Conservation (phyloP, 1,140 invertebrate genomes). For the Philopotamus ludificatus region DNA sequence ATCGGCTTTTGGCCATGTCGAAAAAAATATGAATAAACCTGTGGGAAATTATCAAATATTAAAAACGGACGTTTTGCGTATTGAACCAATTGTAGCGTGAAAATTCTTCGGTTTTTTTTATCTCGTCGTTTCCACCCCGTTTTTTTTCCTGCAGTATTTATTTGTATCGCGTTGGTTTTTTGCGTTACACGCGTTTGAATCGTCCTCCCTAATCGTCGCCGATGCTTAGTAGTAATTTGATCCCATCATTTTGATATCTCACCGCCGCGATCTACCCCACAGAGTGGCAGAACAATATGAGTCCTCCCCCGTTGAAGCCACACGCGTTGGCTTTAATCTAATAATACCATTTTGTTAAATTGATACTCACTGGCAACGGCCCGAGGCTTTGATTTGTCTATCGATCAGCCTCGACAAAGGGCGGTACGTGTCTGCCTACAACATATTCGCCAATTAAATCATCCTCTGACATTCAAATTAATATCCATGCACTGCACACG, state of each 20-base stretch:
- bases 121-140: conserved; percentile 12
- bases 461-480: no score
- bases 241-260: conserved; percentile 1
- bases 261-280: neutral
- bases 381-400: conserved; percentile 21
- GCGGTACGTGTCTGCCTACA: no score
- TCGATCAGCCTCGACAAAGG: conserved; percentile 17
- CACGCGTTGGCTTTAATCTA: conserved; percentile 25
- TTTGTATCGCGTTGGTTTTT: conserved; percentile 18
- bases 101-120: conserved; percentile 25
- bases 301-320: conserved; percentile 9
- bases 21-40: conserved; percentile 25
- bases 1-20: conserved; percentile 21
- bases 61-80: conserved; percentile 21
- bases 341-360: conserved; percentile 30
- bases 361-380: conserved; percentile 12
- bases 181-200: neutral
- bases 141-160: conserved; percentile 21
- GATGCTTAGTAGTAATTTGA: neutral
- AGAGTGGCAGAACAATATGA: conserved; percentile 9
- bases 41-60: no score
- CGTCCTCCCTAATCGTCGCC: neutral
- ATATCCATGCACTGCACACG: no score
- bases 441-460: no score
- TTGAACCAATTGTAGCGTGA: conserved; percentile 27